Base-by-base conservation (phyloP, 2,888 invertebrate species). In the Drosophila merina region DNA sequence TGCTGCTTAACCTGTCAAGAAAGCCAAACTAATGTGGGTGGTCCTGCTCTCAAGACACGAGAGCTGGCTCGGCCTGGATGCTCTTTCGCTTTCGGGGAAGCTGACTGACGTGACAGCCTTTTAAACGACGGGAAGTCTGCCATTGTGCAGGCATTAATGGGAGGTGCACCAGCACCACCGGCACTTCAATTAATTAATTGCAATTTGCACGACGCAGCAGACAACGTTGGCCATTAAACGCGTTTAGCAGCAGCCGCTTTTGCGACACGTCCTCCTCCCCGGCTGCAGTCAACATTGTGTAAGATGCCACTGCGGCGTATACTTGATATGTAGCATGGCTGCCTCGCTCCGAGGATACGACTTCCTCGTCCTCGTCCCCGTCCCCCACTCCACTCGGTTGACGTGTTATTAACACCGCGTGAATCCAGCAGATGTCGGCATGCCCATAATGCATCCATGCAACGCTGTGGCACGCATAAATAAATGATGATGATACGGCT, bases 141-240 rank as follows among this genome's bases (percentile, higher is more conserved):
- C 59, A 62, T 70, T 66, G 62, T 77, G 60, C 52, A 58, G 74
- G 48, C 57, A 77, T 80, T 81, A 80, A 80, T 82, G 77, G 79
- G 59, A 57, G 58, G 45, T 33, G 77, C 59, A 44, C 51, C 75
- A 48, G 40, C 49, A 63, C 77, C 78, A 74, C 75, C 75, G 72
- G 84, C 81, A 80, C 81, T 86, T 84, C 82, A 79, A 86, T 86
- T 85, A 85, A 85, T 85, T 84, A 85, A 86, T 85, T 79, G 84
- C 84, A 84, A 84, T 80, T 86, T 86, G 80, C 73, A 71, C 70
- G 82, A 67, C 72, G 64, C 70, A 68, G 72, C 78, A 69, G 67
- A 73, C 68, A 76, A 68, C 57, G 76, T 67, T 72, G 48, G 58
- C 57, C 70, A 82, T 83, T 79, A 86, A 79, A 67, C 60, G 74